Conservation (phyloP, 1,140 invertebrate species). For the Magallana angulata region DNA sequence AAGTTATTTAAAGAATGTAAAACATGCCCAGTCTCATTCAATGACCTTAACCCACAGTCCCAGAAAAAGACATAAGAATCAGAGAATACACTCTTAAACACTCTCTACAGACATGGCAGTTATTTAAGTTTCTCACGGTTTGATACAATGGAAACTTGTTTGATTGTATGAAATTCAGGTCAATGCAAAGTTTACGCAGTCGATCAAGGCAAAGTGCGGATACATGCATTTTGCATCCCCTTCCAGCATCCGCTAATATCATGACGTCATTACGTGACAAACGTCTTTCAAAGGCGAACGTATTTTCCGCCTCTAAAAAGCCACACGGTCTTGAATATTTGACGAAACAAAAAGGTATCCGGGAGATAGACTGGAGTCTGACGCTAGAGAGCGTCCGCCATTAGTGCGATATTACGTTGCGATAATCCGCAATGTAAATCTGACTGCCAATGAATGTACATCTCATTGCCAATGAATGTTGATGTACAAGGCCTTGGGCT, state of each 20-base stretch:
- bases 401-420: background rate
- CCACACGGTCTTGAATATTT: background rate
- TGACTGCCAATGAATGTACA: no score
- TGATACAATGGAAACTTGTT: slow-evolving; percentile 1
- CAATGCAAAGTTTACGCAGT: background rate
- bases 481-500: background rate
- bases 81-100: background rate
- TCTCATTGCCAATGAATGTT: no score
- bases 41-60: slow-evolving; percentile 10
- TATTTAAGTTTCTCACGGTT: background rate
- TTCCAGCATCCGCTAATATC: background rate
- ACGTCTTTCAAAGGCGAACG: background rate
- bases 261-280: background rate
- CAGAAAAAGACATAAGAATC: background rate
- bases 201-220: background rate
- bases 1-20: slow-evolving; percentile 29
- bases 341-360: background rate
- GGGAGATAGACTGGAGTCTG: background rate
- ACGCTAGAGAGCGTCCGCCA: background rate
- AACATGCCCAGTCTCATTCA: slow-evolving; percentile 19
- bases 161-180: no score
- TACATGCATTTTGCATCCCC: slow-evolving; percentile 1
- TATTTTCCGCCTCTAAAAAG: background rate
- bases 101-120: background rate
- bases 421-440: background rate